A percentile compares a stretch with the other conserved stretches of the same genome.
Evolutionary conservation across 30 jellyfish, hydroid and myxozoan species (phyloP).

Genomic region (Aurelia aurita complex sp. Pacific): DNA sequence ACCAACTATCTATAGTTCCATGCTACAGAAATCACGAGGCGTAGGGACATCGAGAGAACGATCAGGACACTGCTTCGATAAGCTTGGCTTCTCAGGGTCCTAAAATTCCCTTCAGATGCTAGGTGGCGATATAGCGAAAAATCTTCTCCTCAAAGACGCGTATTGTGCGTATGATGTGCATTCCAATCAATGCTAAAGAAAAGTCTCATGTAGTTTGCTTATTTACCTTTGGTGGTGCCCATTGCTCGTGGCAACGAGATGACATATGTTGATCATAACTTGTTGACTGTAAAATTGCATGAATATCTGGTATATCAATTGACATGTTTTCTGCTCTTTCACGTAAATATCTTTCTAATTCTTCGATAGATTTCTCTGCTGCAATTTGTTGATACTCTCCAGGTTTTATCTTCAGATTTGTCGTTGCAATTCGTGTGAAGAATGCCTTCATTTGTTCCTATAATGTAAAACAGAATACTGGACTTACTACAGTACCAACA

Average conservation of each 20-base stretch:
- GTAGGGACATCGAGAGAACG: too few relatives aligned
- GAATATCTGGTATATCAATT: conserved; percentile 14
- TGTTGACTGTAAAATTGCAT: conserved; percentile 25
- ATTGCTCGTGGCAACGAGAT: conserved; percentile 2
- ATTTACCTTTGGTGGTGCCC: conserved; percentile 62
- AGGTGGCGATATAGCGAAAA: too few relatives aligned
- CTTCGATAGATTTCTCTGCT: not conserved
- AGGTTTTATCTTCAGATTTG: conserved; percentile 25
- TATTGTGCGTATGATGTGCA: too few relatives aligned
- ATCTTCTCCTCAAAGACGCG: too few relatives aligned
- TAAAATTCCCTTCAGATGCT: too few relatives aligned
- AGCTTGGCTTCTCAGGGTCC: too few relatives aligned
- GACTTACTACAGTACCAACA: not conserved
- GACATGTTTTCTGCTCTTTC: conserved; percentile 21
- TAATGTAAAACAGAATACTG: not conserved
- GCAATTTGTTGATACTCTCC: conserved; percentile 22
- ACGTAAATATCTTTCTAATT: conserved; percentile 9
- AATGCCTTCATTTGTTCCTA: conserved; percentile 38
- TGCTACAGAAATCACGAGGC: too few relatives aligned
- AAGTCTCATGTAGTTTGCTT: too few relatives aligned
- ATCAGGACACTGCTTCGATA: too few relatives aligned
- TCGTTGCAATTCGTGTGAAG: conserved; percentile 34
- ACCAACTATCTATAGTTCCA: too few relatives aligned
- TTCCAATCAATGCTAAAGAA: too few relatives aligned
- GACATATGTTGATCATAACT: conserved; percentile 39